Percentiles rank a stretch among this genome's conserved stretches.
phyloP scores from a whole-genome alignment of 2,113 vertebrate genomes.

The Oplegnathus fasciatus region DNA sequence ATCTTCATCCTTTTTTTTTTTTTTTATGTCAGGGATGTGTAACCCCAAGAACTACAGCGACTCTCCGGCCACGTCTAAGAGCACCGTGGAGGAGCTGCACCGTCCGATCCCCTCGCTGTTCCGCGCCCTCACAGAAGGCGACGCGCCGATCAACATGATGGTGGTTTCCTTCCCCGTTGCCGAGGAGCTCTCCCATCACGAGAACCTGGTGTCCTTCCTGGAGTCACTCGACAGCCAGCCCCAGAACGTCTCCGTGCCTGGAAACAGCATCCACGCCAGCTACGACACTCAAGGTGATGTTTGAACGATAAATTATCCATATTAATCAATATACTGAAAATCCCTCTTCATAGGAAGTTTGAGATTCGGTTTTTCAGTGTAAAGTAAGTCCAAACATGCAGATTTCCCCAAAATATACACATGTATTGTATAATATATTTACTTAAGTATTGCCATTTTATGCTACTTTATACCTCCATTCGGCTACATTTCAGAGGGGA shows the following conservation, averaged over 20 bases:
- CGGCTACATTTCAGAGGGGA: not conserved
- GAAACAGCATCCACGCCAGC: slow-evolving; percentile 92
- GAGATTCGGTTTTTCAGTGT: not conserved
- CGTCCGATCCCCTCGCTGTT: slow-evolving; percentile 97
- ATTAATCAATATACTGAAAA: not conserved
- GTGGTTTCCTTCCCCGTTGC: slow-evolving; percentile 97
- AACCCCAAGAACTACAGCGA: slow-evolving; percentile 98
- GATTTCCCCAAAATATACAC: not conserved
- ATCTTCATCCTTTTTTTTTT: not conserved
- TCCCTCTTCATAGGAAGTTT: not conserved
- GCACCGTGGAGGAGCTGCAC: slow-evolving; percentile 97
- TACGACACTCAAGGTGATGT: slow-evolving; percentile 91
- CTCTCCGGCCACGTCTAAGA: slow-evolving; percentile 97
- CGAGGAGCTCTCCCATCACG: slow-evolving; percentile 95
- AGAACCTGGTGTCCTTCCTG: slow-evolving; percentile 96
- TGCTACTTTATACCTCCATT: not conserved
- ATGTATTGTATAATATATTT: not conserved
- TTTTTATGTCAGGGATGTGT: slow-evolving; percentile 91
- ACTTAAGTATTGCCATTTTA: not conserved
- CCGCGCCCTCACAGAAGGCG: slow-evolving; percentile 95
- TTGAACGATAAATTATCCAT: not conserved
- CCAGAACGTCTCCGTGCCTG: slow-evolving; percentile 93
- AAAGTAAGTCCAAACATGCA: not conserved
- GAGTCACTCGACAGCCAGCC: slow-evolving; percentile 93
- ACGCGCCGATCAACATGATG: slow-evolving; percentile 94